Evolutionary conservation across 1,140 invertebrate genomes (phyloP).

Genomic region (Panonychus citri): DNA sequence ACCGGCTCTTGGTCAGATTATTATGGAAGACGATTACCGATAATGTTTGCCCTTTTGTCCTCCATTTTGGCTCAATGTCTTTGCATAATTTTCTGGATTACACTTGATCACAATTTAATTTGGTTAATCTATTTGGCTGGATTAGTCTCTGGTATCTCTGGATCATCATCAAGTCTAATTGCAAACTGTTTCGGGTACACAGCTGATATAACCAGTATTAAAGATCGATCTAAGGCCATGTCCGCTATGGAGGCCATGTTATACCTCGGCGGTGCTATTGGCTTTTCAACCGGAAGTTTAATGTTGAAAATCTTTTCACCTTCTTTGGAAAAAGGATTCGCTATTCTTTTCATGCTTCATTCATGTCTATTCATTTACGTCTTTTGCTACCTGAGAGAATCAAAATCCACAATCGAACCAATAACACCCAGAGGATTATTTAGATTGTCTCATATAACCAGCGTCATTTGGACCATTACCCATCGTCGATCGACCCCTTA

Average conservation of each 20-base stretch:
- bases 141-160: constrained; percentile 33
- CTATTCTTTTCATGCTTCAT: constrained; percentile 16
- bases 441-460: constrained; percentile 12
- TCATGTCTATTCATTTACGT: constrained; percentile 21
- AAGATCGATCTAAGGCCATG: constrained; percentile 52
- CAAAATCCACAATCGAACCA: background rate
- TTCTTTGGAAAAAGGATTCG: constrained; percentile 18
- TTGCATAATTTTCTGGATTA: constrained; percentile 35
- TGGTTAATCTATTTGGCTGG: constrained; percentile 21
- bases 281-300: constrained; percentile 20
- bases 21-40: constrained; percentile 55
- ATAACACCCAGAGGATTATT: background rate
- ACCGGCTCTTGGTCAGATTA: constrained; percentile 39
- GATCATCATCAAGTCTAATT: constrained; percentile 64
- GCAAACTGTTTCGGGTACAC: constrained; percentile 75
- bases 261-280: constrained; percentile 19
- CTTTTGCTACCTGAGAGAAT: constrained; percentile 17
- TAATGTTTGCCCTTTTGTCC: constrained; percentile 53
- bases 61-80: constrained; percentile 49
- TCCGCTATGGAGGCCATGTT: constrained; percentile 45
- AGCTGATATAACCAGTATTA: constrained; percentile 51
- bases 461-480: constrained; percentile 20
- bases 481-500: constrained; percentile 18
- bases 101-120: background rate
- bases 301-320: constrained; percentile 20